Evolutionary conservation across 35 echinoderm and acorn worm species (phyloP).

Genomic region (Ptychodera flava): DNA sequence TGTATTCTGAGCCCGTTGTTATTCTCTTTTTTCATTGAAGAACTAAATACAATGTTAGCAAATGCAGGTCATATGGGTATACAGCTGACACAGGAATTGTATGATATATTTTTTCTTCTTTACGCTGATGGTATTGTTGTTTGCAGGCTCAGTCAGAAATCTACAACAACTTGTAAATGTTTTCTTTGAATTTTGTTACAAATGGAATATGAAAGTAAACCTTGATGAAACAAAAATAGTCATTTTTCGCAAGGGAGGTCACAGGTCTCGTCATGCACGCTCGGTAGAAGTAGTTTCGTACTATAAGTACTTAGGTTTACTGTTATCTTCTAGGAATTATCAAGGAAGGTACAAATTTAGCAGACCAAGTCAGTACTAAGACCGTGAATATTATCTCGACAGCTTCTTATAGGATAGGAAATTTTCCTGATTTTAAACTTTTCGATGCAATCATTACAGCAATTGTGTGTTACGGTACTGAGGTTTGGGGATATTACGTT

Average conservation of each 20-base stretch:
- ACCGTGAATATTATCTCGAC: not conserved
- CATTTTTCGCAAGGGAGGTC: not conserved
- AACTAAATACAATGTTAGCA: not conserved
- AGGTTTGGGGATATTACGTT: not conserved
- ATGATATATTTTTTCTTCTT: not conserved
- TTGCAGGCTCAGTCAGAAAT: not conserved
- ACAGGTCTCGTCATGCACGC: not conserved
- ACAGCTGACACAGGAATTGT: not conserved
- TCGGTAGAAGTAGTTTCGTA: not conserved
- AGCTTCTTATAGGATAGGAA: not conserved
- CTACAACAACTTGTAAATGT: not conserved
- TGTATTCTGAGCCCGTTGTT: not conserved
- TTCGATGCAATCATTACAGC: not conserved
- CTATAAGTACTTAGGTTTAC: not conserved
- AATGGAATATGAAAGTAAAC: not conserved
- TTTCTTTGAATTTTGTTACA: not conserved
- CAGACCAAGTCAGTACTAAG: not conserved
- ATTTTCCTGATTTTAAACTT: not conserved
- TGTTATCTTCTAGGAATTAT: not conserved
- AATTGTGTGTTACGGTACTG: not conserved
- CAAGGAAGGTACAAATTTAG: not conserved
- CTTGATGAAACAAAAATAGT: not conserved
- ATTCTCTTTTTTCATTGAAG: not conserved
- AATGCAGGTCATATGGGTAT: not conserved
- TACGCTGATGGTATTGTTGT: not conserved